These are phyloP conservation scores for Nylanderia fulva DNA, from an alignment of 1,140 invertebrate species.

Conservation along the genomic window DNA sequence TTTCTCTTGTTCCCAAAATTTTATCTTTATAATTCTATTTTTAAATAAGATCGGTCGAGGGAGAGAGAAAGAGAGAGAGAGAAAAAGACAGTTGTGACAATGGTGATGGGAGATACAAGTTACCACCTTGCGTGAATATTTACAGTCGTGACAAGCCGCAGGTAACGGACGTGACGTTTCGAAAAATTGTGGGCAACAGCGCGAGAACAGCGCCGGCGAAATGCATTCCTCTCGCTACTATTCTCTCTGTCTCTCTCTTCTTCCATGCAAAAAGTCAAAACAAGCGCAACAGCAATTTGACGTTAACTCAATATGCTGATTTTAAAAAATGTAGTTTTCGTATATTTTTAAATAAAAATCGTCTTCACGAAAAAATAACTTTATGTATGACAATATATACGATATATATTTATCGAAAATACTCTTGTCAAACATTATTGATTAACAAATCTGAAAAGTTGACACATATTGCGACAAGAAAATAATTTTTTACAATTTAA, in stretches of 20 bases:
- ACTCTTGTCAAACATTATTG: not conserved
- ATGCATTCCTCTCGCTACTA: slow-evolving; percentile 69
- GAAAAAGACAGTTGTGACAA: slow-evolving; percentile 79
- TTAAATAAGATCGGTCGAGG: slow-evolving; percentile 64
- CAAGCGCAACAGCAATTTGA: not conserved
- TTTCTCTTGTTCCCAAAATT: too few species aligned
- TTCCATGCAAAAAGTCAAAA: slow-evolving; percentile 1
- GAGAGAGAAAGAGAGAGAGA: too few species aligned
- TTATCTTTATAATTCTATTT: slow-evolving; percentile 10
- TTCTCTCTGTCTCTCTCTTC: slow-evolving; percentile 30
- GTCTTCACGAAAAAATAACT: slow-evolving; percentile 21
- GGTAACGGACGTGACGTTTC: slow-evolving; percentile 75
- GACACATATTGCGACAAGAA: not conserved
- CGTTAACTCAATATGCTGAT: slow-evolving; percentile 20
- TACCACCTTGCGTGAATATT: slow-evolving; percentile 68
- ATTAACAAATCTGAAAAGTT: not conserved
- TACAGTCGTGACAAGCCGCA: slow-evolving; percentile 68
- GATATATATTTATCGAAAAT: not conserved
- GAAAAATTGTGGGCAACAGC: slow-evolving; percentile 75
- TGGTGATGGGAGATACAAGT: slow-evolving; percentile 59
- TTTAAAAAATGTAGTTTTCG: slow-evolving; percentile 2
- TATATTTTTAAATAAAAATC: slow-evolving; percentile 33
- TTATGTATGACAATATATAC: not conserved
- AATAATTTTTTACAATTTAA: not conserved
- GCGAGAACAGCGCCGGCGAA: slow-evolving; percentile 69